Conservation (phyloP, 2,113 vertebrate genomes). For the Triplophysa rosa region DNA sequence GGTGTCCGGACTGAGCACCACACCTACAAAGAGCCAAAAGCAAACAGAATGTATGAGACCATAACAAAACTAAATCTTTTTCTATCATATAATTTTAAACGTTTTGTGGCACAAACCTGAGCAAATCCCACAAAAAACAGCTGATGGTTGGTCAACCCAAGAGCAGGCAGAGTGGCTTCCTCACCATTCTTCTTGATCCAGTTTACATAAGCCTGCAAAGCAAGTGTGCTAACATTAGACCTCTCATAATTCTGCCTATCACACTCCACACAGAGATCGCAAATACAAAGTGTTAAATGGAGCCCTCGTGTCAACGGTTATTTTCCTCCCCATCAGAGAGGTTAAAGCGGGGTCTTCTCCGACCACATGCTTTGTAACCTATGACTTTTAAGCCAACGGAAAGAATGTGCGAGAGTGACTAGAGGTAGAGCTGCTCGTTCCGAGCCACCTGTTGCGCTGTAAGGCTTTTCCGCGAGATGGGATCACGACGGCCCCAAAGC, state of each 20-base stretch:
- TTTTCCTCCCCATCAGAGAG: slow-evolving; percentile 8
- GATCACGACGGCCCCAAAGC: slow-evolving; percentile 48
- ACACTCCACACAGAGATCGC: background rate
- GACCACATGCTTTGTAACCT: slow-evolving; percentile 57
- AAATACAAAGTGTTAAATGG: background rate
- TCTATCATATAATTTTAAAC: background rate
- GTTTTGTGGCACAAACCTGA: slow-evolving; percentile 78
- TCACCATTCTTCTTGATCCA: slow-evolving; percentile 89
- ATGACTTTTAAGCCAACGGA: slow-evolving; percentile 71
- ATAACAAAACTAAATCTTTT: background rate
- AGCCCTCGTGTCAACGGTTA: slow-evolving; percentile 10
- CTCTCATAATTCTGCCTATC: slow-evolving; percentile 15
- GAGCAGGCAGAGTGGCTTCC: slow-evolving; percentile 82
- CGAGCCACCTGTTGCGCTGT: slow-evolving; percentile 66
- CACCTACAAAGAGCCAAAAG: slow-evolving; percentile 72
- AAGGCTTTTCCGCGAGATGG: slow-evolving; percentile 57
- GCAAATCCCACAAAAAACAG: slow-evolving; percentile 97
- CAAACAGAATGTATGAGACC: background rate
- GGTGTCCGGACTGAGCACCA: slow-evolving; percentile 94
- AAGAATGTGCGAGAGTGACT: slow-evolving; percentile 68
- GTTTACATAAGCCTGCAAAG: slow-evolving; percentile 89
- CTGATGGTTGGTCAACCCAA: slow-evolving; percentile 91
- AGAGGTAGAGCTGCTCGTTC: slow-evolving; percentile 59
- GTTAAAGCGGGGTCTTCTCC: slow-evolving; percentile 28
- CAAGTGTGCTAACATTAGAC: slow-evolving; percentile 56